Base-by-base conservation (phyloP, 2,888 invertebrate species). In the Ectemnius cavifrons region DNA sequence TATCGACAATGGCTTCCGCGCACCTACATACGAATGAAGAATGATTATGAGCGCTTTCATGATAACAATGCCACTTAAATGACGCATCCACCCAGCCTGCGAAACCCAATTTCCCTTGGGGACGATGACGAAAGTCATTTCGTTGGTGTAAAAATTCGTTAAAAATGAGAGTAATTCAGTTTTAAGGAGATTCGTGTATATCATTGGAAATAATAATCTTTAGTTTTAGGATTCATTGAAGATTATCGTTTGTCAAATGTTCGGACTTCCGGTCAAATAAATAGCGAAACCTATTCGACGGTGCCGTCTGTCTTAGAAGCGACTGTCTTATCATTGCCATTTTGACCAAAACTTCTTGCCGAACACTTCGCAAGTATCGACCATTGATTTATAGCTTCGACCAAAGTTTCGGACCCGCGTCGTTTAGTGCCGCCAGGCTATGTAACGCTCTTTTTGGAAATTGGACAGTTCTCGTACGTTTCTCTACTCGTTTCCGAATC, bases 341-440 rank as follows among this genome's bases (percentile, higher is more conserved):
- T 16, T 27, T 27, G 46, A 28, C 1, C 8, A 18, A 68, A 66
- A 58, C 56, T 69, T 67, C 56, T 56, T 58, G 46, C 52, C 14
- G 46, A 58, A 56, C 52, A 18, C 59, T 63, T 8, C 23, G 18
- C 52, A 57, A 46, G 37, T 66, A 68, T 67, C 67, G 63, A 61
- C 56, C 5, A n/a, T 46, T 73, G 73, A 75, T 80, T 71, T 75
- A 77, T 80, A 66, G n/a, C 11, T 47, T 27, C 1, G 56, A 64
- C 66, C 37, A 67, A 73, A 77, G 59, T 77, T 79, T 71, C 73
- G 66, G 37, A 58, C 58, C 16, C 27, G 6, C 4, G 47, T 46
- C 59, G 8, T 49, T 70, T 79, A 71, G 72, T 67, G 61, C 59
- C 52, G 28, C 13, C 23, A 23, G 27, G 0, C 59, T 47, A 49